These are phyloP conservation scores for Carettochelys insculpta DNA, from an alignment of 2,113 vertebrate species.

Conservation along the genomic window DNA sequence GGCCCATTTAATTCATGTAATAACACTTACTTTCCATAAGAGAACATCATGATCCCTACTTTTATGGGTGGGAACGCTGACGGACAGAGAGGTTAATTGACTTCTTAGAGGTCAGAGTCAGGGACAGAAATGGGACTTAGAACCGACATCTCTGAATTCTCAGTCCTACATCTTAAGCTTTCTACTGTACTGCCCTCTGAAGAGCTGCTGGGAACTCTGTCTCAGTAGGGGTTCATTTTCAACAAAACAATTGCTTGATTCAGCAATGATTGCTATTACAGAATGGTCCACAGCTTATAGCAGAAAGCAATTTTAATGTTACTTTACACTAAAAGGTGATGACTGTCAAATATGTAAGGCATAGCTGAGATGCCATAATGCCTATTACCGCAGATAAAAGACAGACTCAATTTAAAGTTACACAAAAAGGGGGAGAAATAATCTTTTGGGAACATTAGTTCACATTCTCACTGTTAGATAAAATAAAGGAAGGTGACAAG, in stretches of 20 bases:
- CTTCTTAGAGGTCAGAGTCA: neutral
- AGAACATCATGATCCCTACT: neutral
- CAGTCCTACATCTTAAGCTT: neutral
- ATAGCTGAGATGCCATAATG: rapidly evolving
- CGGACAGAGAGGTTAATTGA: neutral
- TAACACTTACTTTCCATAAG: too few relatives aligned
- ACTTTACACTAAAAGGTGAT: neutral
- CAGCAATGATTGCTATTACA: neutral
- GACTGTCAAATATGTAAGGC: rapidly evolving
- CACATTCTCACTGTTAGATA: neutral
- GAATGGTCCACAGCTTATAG: neutral
- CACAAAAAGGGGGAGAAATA: neutral
- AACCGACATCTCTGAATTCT: neutral
- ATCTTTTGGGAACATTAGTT: neutral
- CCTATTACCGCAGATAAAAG: rapidly evolving
- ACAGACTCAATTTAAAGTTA: rapidly evolving
- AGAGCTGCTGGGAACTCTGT: neutral
- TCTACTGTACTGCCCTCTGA: neutral
- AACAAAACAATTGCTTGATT: neutral
- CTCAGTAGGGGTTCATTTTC: neutral
- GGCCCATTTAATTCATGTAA: neutral
- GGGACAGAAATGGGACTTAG: neutral
- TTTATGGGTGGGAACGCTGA: neutral
- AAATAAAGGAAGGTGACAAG: neutral
- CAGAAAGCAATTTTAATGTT: neutral